Base-by-base conservation (phyloP, 1,140 invertebrate species). In the Listronotus bonariensis region DNA sequence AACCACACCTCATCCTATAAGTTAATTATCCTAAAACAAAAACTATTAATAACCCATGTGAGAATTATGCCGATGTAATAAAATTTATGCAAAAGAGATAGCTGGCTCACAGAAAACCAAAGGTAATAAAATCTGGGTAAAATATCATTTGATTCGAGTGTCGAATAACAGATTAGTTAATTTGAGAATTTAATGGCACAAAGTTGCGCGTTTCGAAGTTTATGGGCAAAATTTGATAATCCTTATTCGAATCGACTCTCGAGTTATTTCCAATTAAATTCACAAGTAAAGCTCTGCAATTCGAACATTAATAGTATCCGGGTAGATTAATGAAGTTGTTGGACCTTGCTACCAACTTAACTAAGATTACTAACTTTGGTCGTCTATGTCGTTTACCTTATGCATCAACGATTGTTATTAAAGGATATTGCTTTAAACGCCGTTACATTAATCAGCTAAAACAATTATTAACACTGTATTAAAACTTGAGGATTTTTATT, bases 221-320 rank as follows among this genome's bases (percentile, higher is more conserved):
- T 66, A 66, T 59, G 64, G 64, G 26, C 57, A 66, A 66, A 66
- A 66, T 66, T 66, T 66, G 64, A 66, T 66, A 66, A 66, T 66
- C 64, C 64, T 60, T 66, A 60, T 60, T 60, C 56, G 64, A 20
- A 66, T 49, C 64, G 55, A 66, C 57, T 66, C 53, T 55, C 48
- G 57, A 66, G 64, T 66, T 66, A 66, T 66, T 66, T 66, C 64
- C 64, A 66, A 66, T 66, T 66, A 66, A 66, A 66, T 66, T 66
- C 64, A 66, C 64, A 59, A 54, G 43, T 60, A 66, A 66, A 66
- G 57, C 64, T 55, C 55, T 38, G 56, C 64, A 66, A 45, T 66
- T 60, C 64, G 64, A 66, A 60, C 64, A 59, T 66, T 66, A 66
- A 66, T 66, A 66, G 64, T 66, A 66, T 66, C 64, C 64, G 53